Evolutionary conservation across 2,797 vertebrate genomes (phyloP), one percentile per base, ranked within the genome.

Genomic region (Gastrophryne carolinensis): DNA sequence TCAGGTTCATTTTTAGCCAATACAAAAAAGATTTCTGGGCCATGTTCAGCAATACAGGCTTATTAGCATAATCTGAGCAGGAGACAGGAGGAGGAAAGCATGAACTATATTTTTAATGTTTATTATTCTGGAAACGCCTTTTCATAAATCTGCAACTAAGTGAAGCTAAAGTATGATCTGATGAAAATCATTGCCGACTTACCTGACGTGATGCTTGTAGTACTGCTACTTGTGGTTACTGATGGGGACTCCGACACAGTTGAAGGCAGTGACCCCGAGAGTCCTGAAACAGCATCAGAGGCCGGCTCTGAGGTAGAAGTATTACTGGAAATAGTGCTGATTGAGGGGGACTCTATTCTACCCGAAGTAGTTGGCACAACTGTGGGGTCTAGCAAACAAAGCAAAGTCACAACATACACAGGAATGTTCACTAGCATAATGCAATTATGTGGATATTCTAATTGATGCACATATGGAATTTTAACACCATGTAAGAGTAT

Each of bases 281-380:
- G 80, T 21, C 88, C 89, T 8, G 94, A 88, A 87, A 90, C 88
- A 76, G 84, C 75, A 80, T 95, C 94, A 87, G 93, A 94, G 88
- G 92, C 83, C 83, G 85, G 93, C 92, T 97, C 96, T 91, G 96
- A 96, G 94, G 95, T 94, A 95, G 96, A 92, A 44, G 92, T 91
- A 86, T 90, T 92, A 83, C 91, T 90, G 82, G 94, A 93, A 83
- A 92, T 90, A 78, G 95, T 92, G 84, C 91, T 94, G 83, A 93
- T 89, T 8, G 89, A 89, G 83, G 95, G 96, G 4, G 93, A 86
- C 78, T 94, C 93, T 86, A 87, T 85, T 83, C 93, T 90, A 65
- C 92, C 85, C 84, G 96, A 96, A 12, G 95, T 95, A 82, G 94
- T 95, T 90, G 97, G 94, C 91, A 98, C 93, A 78, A 98, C 92